A percentile compares a stretch with the other conserved stretches of the same genome.
phyloP scores from a whole-genome alignment of 2,113 vertebrate genomes.

The Dinomys branickii region DNA sequence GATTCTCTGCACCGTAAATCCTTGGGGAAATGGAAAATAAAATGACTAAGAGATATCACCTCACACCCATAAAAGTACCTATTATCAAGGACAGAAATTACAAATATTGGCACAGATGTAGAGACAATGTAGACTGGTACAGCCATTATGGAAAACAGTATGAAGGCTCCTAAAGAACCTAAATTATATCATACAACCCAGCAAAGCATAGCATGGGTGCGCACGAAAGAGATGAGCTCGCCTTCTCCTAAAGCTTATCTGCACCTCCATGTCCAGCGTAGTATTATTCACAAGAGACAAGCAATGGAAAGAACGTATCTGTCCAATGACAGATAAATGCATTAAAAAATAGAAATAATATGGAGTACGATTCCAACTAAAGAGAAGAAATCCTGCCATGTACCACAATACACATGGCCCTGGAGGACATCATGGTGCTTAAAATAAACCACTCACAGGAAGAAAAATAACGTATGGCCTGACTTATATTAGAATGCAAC shows the following conservation, averaged over 20 bases:
- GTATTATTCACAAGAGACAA: not conserved
- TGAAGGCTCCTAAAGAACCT: not conserved
- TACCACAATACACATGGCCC: not conserved
- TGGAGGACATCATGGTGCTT: not conserved
- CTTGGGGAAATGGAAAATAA: not conserved
- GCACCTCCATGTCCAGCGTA: not conserved
- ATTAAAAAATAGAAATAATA: not conserved
- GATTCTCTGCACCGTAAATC: not conserved
- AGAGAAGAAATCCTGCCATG: not conserved
- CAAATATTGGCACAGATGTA: not conserved
- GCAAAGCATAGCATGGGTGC: too few relatives aligned
- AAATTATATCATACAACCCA: not conserved
- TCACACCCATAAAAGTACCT: not conserved
- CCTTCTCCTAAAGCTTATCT: not conserved
- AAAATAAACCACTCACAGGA: not conserved
- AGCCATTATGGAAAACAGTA: not conserved
- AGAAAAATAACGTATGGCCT: not conserved
- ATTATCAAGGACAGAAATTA: not conserved
- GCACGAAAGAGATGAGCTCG: not conserved
- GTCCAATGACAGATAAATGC: not conserved
- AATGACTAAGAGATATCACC: not conserved
- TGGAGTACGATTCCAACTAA: not conserved
- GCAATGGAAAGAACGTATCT: not conserved
- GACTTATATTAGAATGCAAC: not conserved
- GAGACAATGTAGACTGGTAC: not conserved